Evolutionary conservation across 2,888 invertebrate genomes (phyloP).

Genomic region (Tiliacea citrago): DNA sequence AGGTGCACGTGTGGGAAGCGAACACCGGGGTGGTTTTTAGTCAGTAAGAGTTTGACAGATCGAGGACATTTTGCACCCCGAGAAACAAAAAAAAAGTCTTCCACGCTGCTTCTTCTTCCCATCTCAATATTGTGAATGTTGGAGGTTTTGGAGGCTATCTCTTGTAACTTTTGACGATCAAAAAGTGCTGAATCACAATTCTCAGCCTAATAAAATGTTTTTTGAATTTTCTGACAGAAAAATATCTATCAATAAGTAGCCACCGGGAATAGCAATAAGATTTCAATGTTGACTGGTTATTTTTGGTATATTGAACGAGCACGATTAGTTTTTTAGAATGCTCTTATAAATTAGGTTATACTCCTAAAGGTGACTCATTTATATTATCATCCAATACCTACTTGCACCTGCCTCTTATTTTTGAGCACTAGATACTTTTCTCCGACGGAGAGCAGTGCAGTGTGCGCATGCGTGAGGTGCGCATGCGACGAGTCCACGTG

Average conservation of each 20-base stretch:
- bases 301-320: neutral
- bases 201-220: neutral
- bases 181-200: neutral
- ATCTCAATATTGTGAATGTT: neutral
- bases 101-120: neutral
- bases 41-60: too few species aligned
- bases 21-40: too few species aligned
- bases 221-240: neutral
- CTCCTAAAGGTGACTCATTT: neutral
- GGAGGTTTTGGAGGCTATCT: neutral
- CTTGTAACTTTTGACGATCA: neutral
- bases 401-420: conserved; percentile 76
- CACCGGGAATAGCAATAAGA: neutral
- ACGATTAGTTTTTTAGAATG: neutral
- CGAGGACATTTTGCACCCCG: too few species aligned
- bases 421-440: conserved; percentile 81
- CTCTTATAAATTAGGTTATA: neutral
- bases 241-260: neutral
- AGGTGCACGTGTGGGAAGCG: too few species aligned
- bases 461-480: conserved; percentile 77
- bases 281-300: neutral
- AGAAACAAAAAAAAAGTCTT: too few species aligned
- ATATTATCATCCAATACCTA: conserved; percentile 49
- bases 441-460: conserved; percentile 78
- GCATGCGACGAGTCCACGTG: conserved; percentile 70